Conservation (phyloP, 2,888 invertebrate genomes). For the Caenorhabditis panamensis region DNA sequence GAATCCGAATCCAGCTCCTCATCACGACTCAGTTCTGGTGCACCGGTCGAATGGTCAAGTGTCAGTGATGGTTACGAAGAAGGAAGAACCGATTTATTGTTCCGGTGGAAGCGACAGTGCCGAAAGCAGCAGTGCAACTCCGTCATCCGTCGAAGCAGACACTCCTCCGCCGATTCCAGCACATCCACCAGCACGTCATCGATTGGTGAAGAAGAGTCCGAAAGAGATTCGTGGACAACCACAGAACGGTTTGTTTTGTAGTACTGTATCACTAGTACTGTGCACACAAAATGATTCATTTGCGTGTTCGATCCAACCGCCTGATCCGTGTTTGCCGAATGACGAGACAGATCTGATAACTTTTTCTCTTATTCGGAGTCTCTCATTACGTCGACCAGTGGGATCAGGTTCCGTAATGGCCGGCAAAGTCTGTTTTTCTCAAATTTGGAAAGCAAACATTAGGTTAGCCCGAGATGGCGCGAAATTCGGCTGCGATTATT, state of each 20-base stretch:
- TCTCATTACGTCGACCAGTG: not conserved
- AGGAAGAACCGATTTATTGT: constrained; percentile 43
- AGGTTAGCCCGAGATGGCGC: constrained; percentile 33
- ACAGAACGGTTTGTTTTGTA: constrained; percentile 35
- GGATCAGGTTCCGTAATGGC: constrained; percentile 16
- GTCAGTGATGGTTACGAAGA: constrained; percentile 46
- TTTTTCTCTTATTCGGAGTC: not conserved
- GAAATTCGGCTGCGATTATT: constrained; percentile 42
- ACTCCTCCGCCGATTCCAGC: constrained; percentile 63
- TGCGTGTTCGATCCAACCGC: not conserved
- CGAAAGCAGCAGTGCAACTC: constrained; percentile 53
- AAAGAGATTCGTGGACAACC: constrained; percentile 19
- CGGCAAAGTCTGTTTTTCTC: constrained; percentile 25
- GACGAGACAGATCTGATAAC: constrained; percentile 21
- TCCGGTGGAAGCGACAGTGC: constrained; percentile 58
- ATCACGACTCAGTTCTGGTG: constrained; percentile 40
- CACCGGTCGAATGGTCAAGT: constrained; percentile 42
- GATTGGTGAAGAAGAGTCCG: constrained; percentile 54
- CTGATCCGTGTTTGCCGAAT: constrained; percentile 25
- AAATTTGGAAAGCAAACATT: constrained; percentile 47
- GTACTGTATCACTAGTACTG: not conserved
- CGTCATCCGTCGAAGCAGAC: constrained; percentile 51
- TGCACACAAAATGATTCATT: constrained; percentile 16
- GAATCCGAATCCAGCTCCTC: constrained; percentile 45
- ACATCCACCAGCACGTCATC: constrained; percentile 61